phyloP scores from a whole-genome alignment of 1,140 invertebrate genomes.

The Drosophila rhopaloa region DNA sequence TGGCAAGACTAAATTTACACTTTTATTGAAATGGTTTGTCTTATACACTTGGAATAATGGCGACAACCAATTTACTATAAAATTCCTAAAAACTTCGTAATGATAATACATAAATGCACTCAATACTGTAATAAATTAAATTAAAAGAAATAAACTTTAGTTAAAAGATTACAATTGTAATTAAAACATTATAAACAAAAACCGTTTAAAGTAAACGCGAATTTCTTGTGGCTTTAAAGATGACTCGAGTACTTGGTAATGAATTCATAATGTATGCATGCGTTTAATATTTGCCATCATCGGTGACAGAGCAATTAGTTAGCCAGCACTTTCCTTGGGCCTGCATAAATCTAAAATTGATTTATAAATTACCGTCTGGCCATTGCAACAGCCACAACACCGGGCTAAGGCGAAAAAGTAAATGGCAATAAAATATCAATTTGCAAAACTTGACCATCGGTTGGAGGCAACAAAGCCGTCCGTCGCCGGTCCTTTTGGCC shows the following conservation, averaged over 20 bases:
- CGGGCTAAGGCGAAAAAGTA: constrained; percentile 31
- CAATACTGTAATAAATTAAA: no score
- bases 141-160: background rate
- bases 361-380: constrained; percentile 53
- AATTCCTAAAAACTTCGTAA: no score
- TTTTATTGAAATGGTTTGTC: no score
- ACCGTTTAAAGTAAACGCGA: background rate
- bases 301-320: constrained; percentile 53
- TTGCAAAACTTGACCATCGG: constrained; percentile 53
- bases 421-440: constrained; percentile 68
- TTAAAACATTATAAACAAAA: background rate
- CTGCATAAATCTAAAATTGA: constrained; percentile 48
- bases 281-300: constrained; percentile 17
- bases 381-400: constrained; percentile 12
- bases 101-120: no score
- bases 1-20: no score
- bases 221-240: background rate
- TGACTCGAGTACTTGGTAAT: constrained; percentile 4
- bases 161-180: no score
- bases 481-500: background rate
- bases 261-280: constrained; percentile 10
- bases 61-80: no score
- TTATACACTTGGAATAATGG: no score
- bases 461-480: background rate
- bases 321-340: constrained; percentile 21